Percentiles rank a stretch among this genome's conserved stretches.
Conservation (phyloP, 2,113 vertebrate species). For the Aegithalos caudatus region DNA sequence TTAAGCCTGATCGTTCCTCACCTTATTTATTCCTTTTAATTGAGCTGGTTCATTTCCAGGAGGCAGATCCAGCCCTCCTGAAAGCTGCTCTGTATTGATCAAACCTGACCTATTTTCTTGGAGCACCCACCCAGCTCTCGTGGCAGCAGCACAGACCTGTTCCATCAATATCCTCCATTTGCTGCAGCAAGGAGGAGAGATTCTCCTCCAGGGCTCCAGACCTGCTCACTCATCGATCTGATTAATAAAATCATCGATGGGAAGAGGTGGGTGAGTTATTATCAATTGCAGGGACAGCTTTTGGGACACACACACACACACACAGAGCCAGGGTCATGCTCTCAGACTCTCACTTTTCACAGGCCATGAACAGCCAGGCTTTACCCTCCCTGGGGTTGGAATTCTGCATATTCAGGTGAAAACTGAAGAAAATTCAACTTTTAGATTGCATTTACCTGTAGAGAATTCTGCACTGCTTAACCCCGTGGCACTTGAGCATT, state of each 20-base stretch:
- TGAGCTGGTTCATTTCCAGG: neutral
- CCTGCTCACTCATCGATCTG: neutral
- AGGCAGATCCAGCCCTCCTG: neutral
- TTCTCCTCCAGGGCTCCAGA: neutral
- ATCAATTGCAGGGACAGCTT: neutral
- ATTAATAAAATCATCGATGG: slow-evolving; percentile 40
- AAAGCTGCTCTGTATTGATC: slow-evolving; percentile 38
- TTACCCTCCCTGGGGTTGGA: neutral
- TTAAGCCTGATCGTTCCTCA: neutral
- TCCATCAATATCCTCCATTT: neutral
- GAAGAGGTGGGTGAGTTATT: neutral
- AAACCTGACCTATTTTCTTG: slow-evolving; percentile 57
- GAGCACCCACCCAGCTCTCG: neutral
- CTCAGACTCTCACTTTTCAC: neutral
- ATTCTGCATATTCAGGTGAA: neutral
- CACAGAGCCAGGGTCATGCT: neutral
- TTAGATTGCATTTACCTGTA: neutral
- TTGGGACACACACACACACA: neutral
- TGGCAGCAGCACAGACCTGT: neutral
- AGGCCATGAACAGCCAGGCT: neutral
- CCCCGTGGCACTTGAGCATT: neutral
- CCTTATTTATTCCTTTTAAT: slow-evolving; percentile 9
- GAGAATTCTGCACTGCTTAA: neutral
- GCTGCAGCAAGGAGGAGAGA: neutral
- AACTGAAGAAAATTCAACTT: neutral